A percentile compares a stretch with the other conserved stretches of the same genome.
Conservation (phyloP, 2,888 invertebrate species). For the Hermaeophaga mercurialis region DNA sequence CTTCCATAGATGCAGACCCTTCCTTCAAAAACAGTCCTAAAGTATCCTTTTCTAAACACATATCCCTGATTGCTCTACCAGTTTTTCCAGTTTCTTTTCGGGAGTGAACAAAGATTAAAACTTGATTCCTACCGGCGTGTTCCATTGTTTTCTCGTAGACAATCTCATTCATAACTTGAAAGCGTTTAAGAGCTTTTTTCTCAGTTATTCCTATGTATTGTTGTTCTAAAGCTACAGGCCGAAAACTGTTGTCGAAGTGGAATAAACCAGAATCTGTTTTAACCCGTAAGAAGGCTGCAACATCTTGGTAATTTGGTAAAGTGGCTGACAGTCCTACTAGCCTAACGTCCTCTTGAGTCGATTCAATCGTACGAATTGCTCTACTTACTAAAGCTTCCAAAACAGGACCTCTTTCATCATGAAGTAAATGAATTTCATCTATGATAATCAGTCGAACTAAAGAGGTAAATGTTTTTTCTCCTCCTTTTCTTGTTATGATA, state of each 20-base stretch:
- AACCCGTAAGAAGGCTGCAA: constrained; percentile 92
- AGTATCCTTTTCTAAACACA: constrained; percentile 98
- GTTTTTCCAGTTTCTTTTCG: constrained; percentile 99
- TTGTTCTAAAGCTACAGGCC: constrained; percentile 96
- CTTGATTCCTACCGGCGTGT: constrained; percentile 97
- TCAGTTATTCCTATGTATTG: constrained; percentile 99
- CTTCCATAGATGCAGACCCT: constrained; percentile 96
- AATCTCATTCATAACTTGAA: constrained; percentile 93
- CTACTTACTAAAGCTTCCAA: constrained; percentile 94
- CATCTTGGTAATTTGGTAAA: constrained; percentile 96
- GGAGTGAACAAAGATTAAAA: constrained; percentile 97
- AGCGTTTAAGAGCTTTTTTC: constrained; percentile 74
- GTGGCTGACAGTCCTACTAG: constrained; percentile 97
- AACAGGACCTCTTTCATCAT: constrained; percentile 98
- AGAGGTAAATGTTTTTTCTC: constrained; percentile 96
- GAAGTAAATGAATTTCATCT: constrained; percentile 97
- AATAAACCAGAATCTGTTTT: constrained; percentile 88
- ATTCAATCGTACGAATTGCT: constrained; percentile 85
- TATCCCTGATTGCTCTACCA: constrained; percentile 91
- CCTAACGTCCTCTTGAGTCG: constrained; percentile 94
- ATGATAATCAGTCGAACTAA: constrained; percentile 95
- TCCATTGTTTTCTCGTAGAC: constrained; percentile 99
- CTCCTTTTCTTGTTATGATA: constrained; percentile 96
- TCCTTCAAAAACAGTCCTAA: constrained; percentile 94
- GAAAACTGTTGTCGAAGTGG: constrained; percentile 96